A percentile compares a stretch with the other conserved stretches of the same genome.
Evolutionary conservation across 2,113 vertebrate genomes (phyloP).

Genomic region (Tragelaphus scriptus): DNA sequence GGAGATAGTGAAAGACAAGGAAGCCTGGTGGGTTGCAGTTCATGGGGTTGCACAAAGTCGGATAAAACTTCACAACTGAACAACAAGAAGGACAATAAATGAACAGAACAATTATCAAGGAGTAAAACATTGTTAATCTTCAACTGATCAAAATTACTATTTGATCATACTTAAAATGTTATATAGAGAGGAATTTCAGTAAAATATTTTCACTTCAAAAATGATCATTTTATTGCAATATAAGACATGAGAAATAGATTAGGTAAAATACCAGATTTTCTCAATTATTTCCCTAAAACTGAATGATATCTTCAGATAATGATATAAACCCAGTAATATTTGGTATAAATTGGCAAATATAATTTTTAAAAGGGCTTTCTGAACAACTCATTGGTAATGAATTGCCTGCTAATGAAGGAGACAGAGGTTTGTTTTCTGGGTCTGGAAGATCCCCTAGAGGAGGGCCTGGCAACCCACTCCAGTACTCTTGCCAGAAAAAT

Average conservation of each 20-base stretch:
- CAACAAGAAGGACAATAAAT: not conserved
- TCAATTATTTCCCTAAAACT: not conserved
- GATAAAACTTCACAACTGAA: fast-evolving
- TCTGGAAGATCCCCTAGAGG: not conserved
- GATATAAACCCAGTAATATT: not conserved
- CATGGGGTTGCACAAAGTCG: fast-evolving
- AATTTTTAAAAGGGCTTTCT: not conserved
- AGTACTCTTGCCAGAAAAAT: not conserved
- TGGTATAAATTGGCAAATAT: not conserved
- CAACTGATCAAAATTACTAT: not conserved
- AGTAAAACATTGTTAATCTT: not conserved
- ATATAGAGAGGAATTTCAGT: not conserved
- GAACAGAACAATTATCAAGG: not conserved
- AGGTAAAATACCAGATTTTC: not conserved
- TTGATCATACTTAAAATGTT: not conserved
- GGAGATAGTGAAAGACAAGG: not conserved
- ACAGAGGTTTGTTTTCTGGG: not conserved
- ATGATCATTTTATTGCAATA: not conserved
- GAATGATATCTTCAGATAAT: not conserved
- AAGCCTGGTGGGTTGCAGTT: fast-evolving
- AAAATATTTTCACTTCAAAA: not conserved
- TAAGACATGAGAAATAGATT: not conserved
- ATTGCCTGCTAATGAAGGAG: not conserved
- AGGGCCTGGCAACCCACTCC: not conserved
- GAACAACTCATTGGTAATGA: not conserved